Percentiles rank a stretch among this genome's conserved stretches.
phyloP scores from a whole-genome alignment of 2,113 vertebrate genomes.

The Lepus americanus region DNA sequence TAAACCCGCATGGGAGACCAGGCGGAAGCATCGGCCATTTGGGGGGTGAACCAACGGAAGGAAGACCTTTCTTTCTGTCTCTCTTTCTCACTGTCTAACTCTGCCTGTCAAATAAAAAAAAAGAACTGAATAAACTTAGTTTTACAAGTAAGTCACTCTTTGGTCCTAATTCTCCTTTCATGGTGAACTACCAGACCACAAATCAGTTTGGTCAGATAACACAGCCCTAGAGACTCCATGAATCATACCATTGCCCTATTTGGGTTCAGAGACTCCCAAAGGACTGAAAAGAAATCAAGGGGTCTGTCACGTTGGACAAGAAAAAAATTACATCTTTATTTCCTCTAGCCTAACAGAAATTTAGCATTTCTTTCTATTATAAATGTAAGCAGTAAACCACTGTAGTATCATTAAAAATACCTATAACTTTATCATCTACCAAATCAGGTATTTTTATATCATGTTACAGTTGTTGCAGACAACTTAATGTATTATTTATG shows the following conservation, averaged over 20 bases:
- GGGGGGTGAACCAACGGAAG: too few relatives aligned
- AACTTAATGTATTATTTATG: background rate
- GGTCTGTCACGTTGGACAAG: background rate
- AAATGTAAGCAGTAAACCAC: background rate
- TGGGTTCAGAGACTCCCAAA: background rate
- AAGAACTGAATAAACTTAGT: background rate
- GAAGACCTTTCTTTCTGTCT: too few relatives aligned
- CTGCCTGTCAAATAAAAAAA: too few relatives aligned
- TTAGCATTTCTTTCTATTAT: background rate
- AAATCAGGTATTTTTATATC: background rate
- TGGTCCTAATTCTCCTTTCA: slow-evolving; percentile 16
- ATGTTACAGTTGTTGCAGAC: background rate
- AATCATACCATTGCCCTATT: background rate
- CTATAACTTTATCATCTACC: background rate
- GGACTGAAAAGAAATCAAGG: slow-evolving; percentile 12
- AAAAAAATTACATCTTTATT: background rate
- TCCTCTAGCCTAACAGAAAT: background rate
- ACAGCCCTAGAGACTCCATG: background rate
- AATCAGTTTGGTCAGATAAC: background rate
- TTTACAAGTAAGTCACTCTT: slow-evolving; percentile 31
- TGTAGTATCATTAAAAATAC: background rate
- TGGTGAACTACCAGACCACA: background rate
- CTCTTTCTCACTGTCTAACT: too few relatives aligned
- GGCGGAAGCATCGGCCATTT: too few relatives aligned
- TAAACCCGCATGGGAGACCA: too few relatives aligned